Base-by-base conservation (phyloP, 2,888 invertebrate species). In the Dasysyrphus tricinctus region DNA sequence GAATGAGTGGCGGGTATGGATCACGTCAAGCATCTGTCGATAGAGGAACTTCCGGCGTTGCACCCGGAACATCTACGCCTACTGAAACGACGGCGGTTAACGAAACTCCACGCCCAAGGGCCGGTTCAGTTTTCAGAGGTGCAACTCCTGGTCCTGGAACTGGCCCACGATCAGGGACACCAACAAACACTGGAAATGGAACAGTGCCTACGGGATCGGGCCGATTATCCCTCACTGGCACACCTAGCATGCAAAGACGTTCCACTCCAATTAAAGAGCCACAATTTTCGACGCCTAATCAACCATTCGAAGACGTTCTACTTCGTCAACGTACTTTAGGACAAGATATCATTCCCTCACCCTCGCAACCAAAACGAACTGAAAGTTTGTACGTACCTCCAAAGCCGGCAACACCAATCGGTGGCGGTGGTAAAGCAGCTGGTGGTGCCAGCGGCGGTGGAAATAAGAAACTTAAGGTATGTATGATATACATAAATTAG, bases 261-360 rank as follows among this genome's bases (percentile, higher is more conserved):
- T 90, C 90, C 37, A 90, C 88, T 63, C 88, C 90, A 39, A 93
- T 94, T 14, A 92, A 93, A 42, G 94, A 94, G 19, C 93, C 94
- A 73, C 91, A 93, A 47, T 91, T 90, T 88, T 91, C 91, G 72
- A 89, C 90, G 72, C 91, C 92, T 79, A 92, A 92, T 90, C 95
- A 94, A 88, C 96, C 97, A 51, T 97, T 97, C 92, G 97, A 97
- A 92, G 97, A 97, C 75, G 95, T 97, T 73, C 94, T 97, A 85
- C 91, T 97, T 90, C 94, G 96, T 91, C 97, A 97, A 92, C 94
- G 97, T 90, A 95, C 94, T 88, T 94, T 97, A 78, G 97, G 97
- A 85, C 97, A 97, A 93, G 97, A 97, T 91, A 97, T 97, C 92
- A 95, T 97, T 90, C 97, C 97, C 86, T 97, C 97, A 89, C 95